phyloP scores from a whole-genome alignment of 2,113 vertebrate species.

The Cryptotis parvus region DNA sequence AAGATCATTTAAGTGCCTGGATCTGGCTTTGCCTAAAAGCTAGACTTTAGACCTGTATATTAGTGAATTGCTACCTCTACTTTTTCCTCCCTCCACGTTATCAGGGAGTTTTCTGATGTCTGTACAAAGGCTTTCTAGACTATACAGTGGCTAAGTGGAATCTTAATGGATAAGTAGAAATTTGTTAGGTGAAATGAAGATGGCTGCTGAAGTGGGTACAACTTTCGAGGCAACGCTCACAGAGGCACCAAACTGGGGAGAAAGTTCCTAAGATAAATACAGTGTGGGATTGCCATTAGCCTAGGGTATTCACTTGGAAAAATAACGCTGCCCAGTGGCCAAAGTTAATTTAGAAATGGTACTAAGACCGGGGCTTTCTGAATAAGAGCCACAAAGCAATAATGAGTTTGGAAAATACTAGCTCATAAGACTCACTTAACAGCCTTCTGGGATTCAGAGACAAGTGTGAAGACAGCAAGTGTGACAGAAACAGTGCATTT shows the following conservation, averaged over 20 bases:
- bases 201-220: neutral
- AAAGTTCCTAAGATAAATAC: neutral
- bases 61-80: neutral
- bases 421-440: neutral
- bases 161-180: conserved; percentile 4
- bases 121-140: neutral
- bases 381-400: conserved; percentile 5
- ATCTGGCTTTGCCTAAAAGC: neutral
- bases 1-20: neutral
- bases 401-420: conserved; percentile 17
- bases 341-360: conserved; percentile 42
- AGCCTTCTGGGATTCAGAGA: conserved; percentile 15
- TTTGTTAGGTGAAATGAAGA: neutral
- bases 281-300: neutral
- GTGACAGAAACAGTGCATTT: conserved; percentile 14
- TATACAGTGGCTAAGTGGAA: neutral
- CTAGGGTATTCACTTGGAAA: conserved; percentile 6
- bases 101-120: neutral
- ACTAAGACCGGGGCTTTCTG: neutral
- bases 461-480: neutral
- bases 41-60: neutral
- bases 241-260: neutral
- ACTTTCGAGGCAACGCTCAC: neutral
- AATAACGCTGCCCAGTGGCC: neutral
- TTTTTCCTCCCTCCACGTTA: neutral